Evolutionary conservation across 2,113 vertebrate species (phyloP), one percentile per base, ranked within the genome.

Genomic region (Mastomys natalensis): DNA sequence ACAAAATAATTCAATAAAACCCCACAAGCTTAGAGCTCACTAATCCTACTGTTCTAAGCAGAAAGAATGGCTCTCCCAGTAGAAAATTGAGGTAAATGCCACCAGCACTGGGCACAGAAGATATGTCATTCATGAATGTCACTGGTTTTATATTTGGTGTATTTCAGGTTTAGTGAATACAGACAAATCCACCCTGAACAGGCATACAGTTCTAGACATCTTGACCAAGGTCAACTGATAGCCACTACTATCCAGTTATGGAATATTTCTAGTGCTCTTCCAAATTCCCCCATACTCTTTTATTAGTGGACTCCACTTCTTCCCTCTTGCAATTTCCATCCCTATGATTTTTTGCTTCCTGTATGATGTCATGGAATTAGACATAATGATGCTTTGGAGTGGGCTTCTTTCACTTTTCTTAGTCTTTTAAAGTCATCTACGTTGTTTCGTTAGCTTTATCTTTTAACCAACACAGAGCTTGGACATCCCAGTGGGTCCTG

Each of bases 1-100:
- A 91, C 89, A 95, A 92, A 97, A 89, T 91, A 86, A 96, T 86
- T 96, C 93, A 96, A 90, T 95, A 97, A 97, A 97, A 97, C 73
- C 89, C 94, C 81, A 26, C 77, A 96, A 93, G 94, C 87, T 95
- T 89, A 80, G 53, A 8, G 45, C 43, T 96, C 88, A 91, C 91
- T 95, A 93, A 97, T 85, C 96, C 89, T 82, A 31, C 70, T 82
- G 77, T 95, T 95, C 45, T 34, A 64, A 93, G 86, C 40, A 87
- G 66, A 66, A 95, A 76, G 87, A 93, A 92, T 64, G 73, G 81
- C 24, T 86, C 76, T 90, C 91, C 90, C 81, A 95, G 74, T 40
- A 94, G 90, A 70, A 91, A 97, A 87, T 24, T 78, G 22, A 97
- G 92, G 77, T 58, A 96, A 95, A 94, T 95, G 94, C 80, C 0